Percentiles rank a stretch among this genome's conserved stretches.
These are phyloP conservation scores for Neelides folsomi DNA, from an alignment of 2,888 invertebrate species.

Conservation along the genomic window DNA sequence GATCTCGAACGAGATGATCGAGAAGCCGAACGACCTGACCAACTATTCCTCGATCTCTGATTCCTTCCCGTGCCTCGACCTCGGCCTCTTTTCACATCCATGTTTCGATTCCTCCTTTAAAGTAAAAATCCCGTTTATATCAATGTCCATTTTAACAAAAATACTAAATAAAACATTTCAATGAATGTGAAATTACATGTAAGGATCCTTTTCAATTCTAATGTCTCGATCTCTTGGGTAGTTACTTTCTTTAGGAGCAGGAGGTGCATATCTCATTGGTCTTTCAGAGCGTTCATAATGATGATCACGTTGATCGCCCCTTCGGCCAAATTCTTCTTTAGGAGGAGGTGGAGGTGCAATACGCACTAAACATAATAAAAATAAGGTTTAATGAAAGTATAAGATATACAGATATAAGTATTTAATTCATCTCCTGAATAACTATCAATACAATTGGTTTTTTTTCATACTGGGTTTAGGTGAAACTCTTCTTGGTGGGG, in stretches of 20 bases:
- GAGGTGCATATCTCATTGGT: constrained; percentile 21
- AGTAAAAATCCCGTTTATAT: background rate
- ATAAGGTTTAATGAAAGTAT: background rate
- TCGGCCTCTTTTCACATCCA: constrained; percentile 6
- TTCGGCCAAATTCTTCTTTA: constrained; percentile 16
- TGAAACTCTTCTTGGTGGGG: constrained; percentile 17
- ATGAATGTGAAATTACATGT: background rate
- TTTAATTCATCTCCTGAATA: no score
- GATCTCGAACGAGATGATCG: constrained; percentile 38
- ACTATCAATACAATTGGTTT: background rate
- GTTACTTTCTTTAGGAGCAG: constrained; percentile 11
- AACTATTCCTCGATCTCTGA: constrained; percentile 6
- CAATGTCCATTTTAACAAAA: background rate
- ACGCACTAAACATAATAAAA: constrained; percentile 12
- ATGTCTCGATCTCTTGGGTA: background rate
- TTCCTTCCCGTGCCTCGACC: constrained; percentile 1
- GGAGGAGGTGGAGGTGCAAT: constrained; percentile 24
- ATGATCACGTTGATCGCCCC: constrained; percentile 1
- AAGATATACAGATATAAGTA: background rate
- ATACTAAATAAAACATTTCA: background rate
- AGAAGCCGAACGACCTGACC: constrained; percentile 10
- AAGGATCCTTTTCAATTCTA: constrained; percentile 1
- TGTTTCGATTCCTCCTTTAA: constrained; percentile 11
- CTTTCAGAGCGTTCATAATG: constrained; percentile 10
- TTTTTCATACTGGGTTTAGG: constrained; percentile 16